Percentiles rank a stretch among this genome's conserved stretches.
These are phyloP conservation scores for Sympetrum striolatum DNA, from an alignment of 2,888 invertebrate species.

Conservation along the genomic window DNA sequence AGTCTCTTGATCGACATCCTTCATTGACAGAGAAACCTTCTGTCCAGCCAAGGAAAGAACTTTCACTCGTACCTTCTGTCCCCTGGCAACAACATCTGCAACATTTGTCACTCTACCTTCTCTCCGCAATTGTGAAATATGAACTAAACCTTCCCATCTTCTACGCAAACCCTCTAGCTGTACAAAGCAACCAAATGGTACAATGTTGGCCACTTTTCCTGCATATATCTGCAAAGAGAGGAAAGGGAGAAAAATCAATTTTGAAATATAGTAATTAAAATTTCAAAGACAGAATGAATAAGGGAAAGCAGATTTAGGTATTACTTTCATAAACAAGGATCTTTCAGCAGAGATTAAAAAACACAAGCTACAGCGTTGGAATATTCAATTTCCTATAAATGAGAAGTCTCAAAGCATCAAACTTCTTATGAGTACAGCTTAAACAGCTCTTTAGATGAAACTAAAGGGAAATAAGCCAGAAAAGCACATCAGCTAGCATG, in stretches of 20 bases:
- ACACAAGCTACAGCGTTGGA: too few relatives aligned
- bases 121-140: conserved; percentile 91
- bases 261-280: not conserved
- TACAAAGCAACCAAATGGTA: conserved; percentile 98
- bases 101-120: conserved; percentile 95
- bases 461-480: too few relatives aligned
- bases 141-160: conserved; percentile 94
- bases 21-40: conserved; percentile 95
- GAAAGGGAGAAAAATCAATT: not conserved
- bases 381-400: too few relatives aligned
- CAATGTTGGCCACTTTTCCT: conserved; percentile 94
- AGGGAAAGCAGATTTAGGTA: not conserved
- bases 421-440: too few relatives aligned
- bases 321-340: too few relatives aligned
- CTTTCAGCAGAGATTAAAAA: too few relatives aligned
- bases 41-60: conserved; percentile 92
- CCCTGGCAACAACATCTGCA: conserved; percentile 89
- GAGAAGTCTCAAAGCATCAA: too few relatives aligned
- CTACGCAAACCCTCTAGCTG: conserved; percentile 90
- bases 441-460: too few relatives aligned
- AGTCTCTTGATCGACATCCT: conserved; percentile 95
- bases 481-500: too few relatives aligned
- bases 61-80: conserved; percentile 88
- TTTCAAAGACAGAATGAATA: not conserved
- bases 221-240: conserved; percentile 75